These are phyloP conservation scores for Pogonophryne albipinna DNA, from an alignment of 2,797 vertebrate species.

Conservation along the genomic window DNA sequence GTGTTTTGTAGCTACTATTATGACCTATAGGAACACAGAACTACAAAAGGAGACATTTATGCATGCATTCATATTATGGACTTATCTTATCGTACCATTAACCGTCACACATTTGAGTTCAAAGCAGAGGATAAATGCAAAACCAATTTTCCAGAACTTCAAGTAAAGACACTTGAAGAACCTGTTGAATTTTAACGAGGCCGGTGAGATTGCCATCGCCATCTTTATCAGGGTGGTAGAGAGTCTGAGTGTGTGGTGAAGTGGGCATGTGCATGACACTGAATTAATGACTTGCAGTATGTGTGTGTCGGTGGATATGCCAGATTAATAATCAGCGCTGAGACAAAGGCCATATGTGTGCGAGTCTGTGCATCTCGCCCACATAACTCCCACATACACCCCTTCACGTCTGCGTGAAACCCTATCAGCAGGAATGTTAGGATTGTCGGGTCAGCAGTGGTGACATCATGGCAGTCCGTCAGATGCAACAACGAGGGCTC, in stretches of 20 bases:
- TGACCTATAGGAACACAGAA: constrained; percentile 35
- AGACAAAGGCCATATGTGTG: constrained; percentile 79
- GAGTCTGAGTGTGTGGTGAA: constrained; percentile 62
- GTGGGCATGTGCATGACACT: constrained; percentile 67
- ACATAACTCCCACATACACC: constrained; percentile 54
- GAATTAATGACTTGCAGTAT: constrained; percentile 72
- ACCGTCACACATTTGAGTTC: constrained; percentile 43
- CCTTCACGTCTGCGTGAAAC: constrained; percentile 59
- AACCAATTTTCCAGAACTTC: constrained; percentile 52
- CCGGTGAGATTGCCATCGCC: constrained; percentile 56
- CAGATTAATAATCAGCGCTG: constrained; percentile 78
- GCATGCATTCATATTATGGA: constrained; percentile 42
- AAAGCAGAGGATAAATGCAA: constrained; percentile 51
- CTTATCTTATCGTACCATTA: constrained; percentile 41
- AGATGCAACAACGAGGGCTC: constrained; percentile 66
- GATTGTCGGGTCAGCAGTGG: constrained; percentile 78
- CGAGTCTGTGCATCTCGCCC: constrained; percentile 63
- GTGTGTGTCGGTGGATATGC: constrained; percentile 57
- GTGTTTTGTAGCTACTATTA: constrained; percentile 60
- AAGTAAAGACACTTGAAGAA: constrained; percentile 65
- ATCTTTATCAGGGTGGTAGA: constrained; percentile 58
- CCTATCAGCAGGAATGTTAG: constrained; percentile 78
- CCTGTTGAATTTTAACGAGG: constrained; percentile 78
- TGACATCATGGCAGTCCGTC: constrained; percentile 80
- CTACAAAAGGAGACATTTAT: constrained; percentile 22